A percentile compares a stretch with the other conserved stretches of the same genome.
Evolutionary conservation across 2,797 vertebrate species (phyloP).

Genomic region (Channa striata): DNA sequence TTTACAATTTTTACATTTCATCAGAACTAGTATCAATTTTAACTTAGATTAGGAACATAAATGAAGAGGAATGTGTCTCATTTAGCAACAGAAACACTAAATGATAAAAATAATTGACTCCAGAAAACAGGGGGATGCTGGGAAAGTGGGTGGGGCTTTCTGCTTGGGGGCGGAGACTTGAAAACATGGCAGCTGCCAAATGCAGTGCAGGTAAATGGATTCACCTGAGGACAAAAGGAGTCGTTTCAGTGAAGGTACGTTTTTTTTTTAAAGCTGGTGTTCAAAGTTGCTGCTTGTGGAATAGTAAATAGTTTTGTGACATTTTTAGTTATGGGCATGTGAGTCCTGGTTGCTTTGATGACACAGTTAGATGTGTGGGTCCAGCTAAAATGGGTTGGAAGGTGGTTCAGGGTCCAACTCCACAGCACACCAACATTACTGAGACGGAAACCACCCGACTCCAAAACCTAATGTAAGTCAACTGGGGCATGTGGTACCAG

Average conservation of each 20-base stretch:
- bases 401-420: no score
- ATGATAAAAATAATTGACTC: not conserved
- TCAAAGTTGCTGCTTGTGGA: not conserved
- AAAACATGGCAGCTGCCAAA: not conserved
- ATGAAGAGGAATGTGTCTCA: not conserved
- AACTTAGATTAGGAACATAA: not conserved
- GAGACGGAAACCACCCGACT: no score
- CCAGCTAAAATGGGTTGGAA: not conserved
- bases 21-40: no score
- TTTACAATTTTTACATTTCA: no score
- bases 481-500: not conserved
- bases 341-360: conserved; percentile 12
- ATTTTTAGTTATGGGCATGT: no score
- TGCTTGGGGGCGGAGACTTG: no score
- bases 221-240: not conserved
- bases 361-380: not conserved
- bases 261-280: not conserved
- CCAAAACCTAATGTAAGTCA: no score
- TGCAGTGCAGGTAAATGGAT: not conserved
- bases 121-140: not conserved
- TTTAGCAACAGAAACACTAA: not conserved
- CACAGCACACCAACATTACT: no score
- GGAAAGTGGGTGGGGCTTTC: not conserved
- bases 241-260: not conserved
- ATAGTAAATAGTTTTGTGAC: conserved; percentile 1